Conservation (phyloP, 2,797 vertebrate species). For the Acanthopagrus latus region DNA sequence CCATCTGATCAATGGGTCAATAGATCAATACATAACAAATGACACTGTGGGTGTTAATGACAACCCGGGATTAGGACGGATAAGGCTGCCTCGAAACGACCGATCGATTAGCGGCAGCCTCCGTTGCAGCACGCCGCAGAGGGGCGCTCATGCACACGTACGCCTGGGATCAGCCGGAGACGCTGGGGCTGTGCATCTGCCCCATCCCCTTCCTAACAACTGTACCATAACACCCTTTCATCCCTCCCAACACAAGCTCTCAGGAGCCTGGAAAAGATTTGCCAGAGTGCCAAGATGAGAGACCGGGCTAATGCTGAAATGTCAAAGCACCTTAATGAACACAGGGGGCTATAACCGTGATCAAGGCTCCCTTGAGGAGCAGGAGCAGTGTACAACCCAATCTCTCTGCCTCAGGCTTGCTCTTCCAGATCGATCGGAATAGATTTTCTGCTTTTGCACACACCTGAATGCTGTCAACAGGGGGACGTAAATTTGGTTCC, state of each 20-base stretch:
- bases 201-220: slow-evolving; percentile 58
- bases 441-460: slow-evolving; percentile 85
- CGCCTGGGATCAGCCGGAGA: slow-evolving; percentile 41
- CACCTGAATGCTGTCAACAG: slow-evolving; percentile 83
- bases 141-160: slow-evolving; percentile 11
- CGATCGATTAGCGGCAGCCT: slow-evolving; percentile 69
- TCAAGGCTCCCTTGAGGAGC: slow-evolving; percentile 81
- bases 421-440: slow-evolving; percentile 81
- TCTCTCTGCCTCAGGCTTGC: slow-evolving; percentile 71
- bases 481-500: slow-evolving; percentile 75
- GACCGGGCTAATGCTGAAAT: slow-evolving; percentile 76
- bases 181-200: slow-evolving; percentile 37
- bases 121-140: slow-evolving; percentile 41
- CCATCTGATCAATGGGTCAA: slow-evolving; percentile 81
- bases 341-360: slow-evolving; percentile 81
- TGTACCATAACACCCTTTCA: slow-evolving; percentile 68
- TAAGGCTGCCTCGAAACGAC: slow-evolving; percentile 78
- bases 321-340: slow-evolving; percentile 87
- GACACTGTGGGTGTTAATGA: slow-evolving; percentile 84
- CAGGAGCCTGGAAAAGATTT: slow-evolving; percentile 72
- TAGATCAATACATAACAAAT: slow-evolving; percentile 86
- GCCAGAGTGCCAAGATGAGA: slow-evolving; percentile 74
- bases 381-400: slow-evolving; percentile 68
- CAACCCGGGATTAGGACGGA: slow-evolving; percentile 83
- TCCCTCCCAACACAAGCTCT: slow-evolving; percentile 55